These are phyloP conservation scores for Ascaphus truei DNA, from an alignment of 2,113 vertebrate species.

Conservation along the genomic window DNA sequence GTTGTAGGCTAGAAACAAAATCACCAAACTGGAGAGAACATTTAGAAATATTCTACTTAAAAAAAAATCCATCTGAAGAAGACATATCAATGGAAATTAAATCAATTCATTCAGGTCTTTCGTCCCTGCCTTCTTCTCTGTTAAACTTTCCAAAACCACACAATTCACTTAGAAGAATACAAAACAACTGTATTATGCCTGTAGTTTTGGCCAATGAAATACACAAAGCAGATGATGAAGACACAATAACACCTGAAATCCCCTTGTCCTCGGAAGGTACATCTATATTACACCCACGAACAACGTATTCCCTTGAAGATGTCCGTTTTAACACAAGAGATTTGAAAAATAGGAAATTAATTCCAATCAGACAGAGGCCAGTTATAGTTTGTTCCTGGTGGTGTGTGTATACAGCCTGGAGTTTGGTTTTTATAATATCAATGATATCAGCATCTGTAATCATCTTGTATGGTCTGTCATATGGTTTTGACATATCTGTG, in stretches of 20 bases:
- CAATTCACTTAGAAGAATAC: neutral
- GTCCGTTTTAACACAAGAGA: no score
- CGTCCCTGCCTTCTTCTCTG: neutral
- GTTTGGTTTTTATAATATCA: slow-evolving; percentile 32
- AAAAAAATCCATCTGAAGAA: neutral
- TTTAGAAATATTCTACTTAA: slow-evolving; percentile 15
- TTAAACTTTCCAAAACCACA: neutral
- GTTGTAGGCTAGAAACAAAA: no score
- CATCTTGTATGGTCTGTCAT: slow-evolving; percentile 57
- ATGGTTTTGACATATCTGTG: slow-evolving; percentile 47
- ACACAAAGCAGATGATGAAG: no score
- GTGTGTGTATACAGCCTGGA: slow-evolving; percentile 40
- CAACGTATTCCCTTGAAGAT: no score
- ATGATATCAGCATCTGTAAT: slow-evolving; percentile 50
- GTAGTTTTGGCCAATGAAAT: slow-evolving; percentile 39
- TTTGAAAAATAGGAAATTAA: no score
- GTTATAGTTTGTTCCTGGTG: neutral
- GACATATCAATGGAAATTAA: neutral
- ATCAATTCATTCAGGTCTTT: no score
- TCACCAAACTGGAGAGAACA: slow-evolving; percentile 19
- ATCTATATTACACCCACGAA: no score
- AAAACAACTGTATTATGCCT: slow-evolving; percentile 23
- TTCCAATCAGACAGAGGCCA: no score
- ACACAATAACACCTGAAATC: no score
- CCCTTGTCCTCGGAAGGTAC: no score